These are phyloP conservation scores for Hylomyscus alleni DNA, from an alignment of 2,797 vertebrate genomes.

Conservation along the genomic window DNA sequence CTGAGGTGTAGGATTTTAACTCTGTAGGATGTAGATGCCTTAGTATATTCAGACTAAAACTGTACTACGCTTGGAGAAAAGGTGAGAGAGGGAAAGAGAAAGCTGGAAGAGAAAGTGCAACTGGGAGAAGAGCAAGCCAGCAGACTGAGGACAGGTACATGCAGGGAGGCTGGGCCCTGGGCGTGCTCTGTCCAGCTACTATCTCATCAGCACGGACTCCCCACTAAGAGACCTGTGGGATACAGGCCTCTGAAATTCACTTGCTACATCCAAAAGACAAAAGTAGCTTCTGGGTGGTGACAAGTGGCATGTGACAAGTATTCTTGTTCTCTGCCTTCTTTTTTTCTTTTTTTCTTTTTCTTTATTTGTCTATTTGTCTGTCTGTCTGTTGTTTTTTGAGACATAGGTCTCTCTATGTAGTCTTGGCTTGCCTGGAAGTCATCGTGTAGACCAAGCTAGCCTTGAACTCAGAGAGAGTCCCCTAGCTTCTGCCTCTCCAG, in stretches of 20 bases:
- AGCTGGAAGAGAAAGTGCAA: background rate
- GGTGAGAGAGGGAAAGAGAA: background rate
- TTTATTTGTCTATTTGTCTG: background rate
- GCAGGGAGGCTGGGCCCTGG: rapidly evolving
- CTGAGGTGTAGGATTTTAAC: background rate
- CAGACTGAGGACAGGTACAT: too few relatives aligned
- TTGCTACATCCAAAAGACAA: background rate
- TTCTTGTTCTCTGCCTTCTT: background rate
- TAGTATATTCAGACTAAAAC: background rate
- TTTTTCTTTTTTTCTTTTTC: background rate
- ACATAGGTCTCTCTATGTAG: background rate
- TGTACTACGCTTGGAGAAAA: background rate
- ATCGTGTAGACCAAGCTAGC: background rate
- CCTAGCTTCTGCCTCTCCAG: background rate
- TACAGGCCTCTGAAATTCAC: background rate
- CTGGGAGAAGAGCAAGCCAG: background rate
- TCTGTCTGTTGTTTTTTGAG: background rate
- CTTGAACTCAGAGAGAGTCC: background rate
- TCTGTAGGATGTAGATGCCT: background rate
- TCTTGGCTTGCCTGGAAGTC: background rate
- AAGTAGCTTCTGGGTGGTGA: background rate
- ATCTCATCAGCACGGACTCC: background rate
- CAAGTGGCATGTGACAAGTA: background rate
- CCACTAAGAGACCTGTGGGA: background rate
- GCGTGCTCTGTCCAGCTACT: background rate